Base-by-base conservation (phyloP, 1,140 invertebrate genomes). In the Caenorhabditis inopinata region DNA sequence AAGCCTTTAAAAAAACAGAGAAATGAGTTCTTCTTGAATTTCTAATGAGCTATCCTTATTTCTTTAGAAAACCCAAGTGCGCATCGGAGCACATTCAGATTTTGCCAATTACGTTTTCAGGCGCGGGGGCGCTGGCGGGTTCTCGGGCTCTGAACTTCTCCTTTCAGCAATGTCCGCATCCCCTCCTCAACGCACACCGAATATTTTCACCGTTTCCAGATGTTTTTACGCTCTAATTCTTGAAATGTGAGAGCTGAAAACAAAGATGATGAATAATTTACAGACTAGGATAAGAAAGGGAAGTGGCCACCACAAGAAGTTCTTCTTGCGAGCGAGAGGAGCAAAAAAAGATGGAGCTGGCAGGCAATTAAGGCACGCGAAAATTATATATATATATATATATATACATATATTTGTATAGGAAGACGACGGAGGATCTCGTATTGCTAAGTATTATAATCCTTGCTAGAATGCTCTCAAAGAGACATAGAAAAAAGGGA, bases 201-300 rank as follows among this genome's bases (percentile, higher is more conserved):
- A 58, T 25, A 32, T 58, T 32, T 14, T 42, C 38, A 5, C 38
- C 5, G 5, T 42, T 58, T 32, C 4, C 25, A 58, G 7, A 9
- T 58, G 51, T 58, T 29, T 32, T 58, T 29, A 23, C 18, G n/a
- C 12, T 14, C 27, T 58, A 29, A 32, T 38, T 68, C 35, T 29
- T 68, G 38, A 18, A 68, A 25, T 25, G 21, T 16, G 49, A 53
- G 49, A 53, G 27, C 6, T 23, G 23, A 53, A 68, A 68, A 29
- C 58, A 32, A 68, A 38, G 58, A 68, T 68, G 58, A 68, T 68
- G 58, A 68, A 68, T 68, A 68, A 68, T 68, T 29, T 68, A 68
- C 35, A 42, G 32, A 42, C 32, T 32, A n/a, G 32, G 58, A 68
- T 68, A 68, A 29, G 38, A 62, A 68, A 68, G 6, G 32, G 23